Base-by-base conservation (phyloP, 2,888 invertebrate genomes). In the Oconnorella tubifera region DNA sequence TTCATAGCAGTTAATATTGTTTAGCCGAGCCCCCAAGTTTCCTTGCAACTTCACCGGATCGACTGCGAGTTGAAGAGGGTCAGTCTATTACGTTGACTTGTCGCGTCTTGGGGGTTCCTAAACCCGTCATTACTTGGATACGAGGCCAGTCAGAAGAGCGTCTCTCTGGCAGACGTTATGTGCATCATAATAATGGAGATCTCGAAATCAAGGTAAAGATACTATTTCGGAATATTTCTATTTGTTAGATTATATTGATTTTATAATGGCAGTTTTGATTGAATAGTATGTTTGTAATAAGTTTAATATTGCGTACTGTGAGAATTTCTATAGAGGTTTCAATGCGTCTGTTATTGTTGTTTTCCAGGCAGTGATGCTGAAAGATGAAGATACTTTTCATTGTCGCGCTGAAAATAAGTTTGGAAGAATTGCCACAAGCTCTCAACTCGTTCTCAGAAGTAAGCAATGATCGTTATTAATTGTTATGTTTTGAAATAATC, bases 331-430 rank as follows among this genome's bases (percentile, higher is more conserved):
- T n/a, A n/a, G n/a, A n/a, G n/a, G n/a, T n/a, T n/a, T n/a, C n/a
- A n/a, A n/a, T 29, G 23, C 0, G 23, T 6, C 25, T 27, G 31
- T 56, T 56, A n/a, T 57, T 48, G 64, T 48, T 57, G 40, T 49
- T 66, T 69, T 23, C n/a, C 49, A 50, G 58, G n/a, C 29, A 33
- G 14, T 33, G 32, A 27, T 32, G 33, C 27, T 67, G 25, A 93
- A 90, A 77, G 96, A 96, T 82, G 86, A 92, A 65, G 96, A 95
- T 19, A 90, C 92, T 78, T 96, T 96, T 83, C 92, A 95, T 81
- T 95, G 96, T 83, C 90, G 91, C 82, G 95, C 96, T 1, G 87
- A 88, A 77, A 98, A 98, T 83, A 90, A 90, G 77, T 92, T 92
- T 86, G 98, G 98, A 62, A 86, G 87, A 73, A 88, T 87, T 19